phyloP scores from a whole-genome alignment of 2,113 vertebrate species.

The Australoheros scitulus region DNA sequence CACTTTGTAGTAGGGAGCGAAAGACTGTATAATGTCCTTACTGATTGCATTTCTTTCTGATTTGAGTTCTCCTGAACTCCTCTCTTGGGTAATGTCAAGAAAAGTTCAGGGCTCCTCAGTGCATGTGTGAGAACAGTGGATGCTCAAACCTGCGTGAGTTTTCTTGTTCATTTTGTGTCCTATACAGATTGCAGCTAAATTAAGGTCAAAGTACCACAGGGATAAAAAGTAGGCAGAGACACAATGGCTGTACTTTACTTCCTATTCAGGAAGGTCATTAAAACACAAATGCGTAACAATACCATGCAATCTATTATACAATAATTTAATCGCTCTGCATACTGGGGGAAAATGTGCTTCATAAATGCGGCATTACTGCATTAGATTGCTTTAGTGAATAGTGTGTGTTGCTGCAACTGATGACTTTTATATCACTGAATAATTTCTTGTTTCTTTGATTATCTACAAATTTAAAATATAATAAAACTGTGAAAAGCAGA shows the following conservation, averaged over 20 bases:
- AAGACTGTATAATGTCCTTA: constrained; percentile 5
- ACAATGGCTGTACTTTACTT: neutral
- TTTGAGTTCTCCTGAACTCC: neutral
- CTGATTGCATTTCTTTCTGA: neutral
- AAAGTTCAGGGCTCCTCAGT: neutral
- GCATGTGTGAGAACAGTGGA: neutral
- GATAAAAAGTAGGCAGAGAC: neutral
- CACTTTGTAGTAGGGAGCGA: neutral
- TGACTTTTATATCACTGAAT: neutral
- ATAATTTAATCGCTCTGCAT: constrained; percentile 4
- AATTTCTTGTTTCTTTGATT: neutral
- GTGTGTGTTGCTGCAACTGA: neutral
- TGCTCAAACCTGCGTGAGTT: constrained; percentile 3
- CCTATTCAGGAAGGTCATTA: neutral
- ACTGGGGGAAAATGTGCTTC: neutral
- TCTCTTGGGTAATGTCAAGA: constrained; percentile 1
- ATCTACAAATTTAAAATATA: neutral
- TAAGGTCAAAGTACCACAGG: neutral
- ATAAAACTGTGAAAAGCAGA: neutral
- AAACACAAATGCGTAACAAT: neutral
- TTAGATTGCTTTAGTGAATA: neutral
- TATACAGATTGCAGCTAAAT: neutral
- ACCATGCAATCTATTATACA: neutral
- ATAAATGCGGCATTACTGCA: neutral
- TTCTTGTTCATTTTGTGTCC: constrained; percentile 29